phyloP scores from a whole-genome alignment of 2,888 invertebrate species.

The Auanema sp. region DNA sequence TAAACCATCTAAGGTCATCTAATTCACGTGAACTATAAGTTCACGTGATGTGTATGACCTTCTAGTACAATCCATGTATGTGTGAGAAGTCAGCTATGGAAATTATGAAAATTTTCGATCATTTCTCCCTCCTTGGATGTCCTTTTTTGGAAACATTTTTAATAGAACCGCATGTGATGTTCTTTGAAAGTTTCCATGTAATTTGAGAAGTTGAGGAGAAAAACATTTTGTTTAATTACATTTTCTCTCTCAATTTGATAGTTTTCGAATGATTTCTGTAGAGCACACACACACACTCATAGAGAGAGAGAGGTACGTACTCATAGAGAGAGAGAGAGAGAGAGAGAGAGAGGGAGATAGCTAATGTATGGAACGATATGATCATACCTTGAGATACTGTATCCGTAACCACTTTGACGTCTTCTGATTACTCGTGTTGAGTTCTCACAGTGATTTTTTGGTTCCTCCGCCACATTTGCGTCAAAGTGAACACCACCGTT shows the following conservation, averaged over 20 bases:
- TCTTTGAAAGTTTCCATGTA: background rate
- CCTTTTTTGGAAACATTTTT: background rate
- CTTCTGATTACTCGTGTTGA: constrained; percentile 43
- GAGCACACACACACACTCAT: too few relatives aligned
- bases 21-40: too few relatives aligned
- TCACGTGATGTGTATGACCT: too few relatives aligned
- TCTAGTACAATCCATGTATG: too few relatives aligned
- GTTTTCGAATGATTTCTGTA: background rate
- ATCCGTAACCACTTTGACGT: constrained; percentile 62
- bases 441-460: constrained; percentile 18
- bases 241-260: background rate
- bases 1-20: too few relatives aligned
- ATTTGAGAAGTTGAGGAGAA: background rate
- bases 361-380: too few relatives aligned
- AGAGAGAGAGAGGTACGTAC: too few relatives aligned
- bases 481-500: constrained; percentile 62
- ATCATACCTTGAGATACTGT: constrained; percentile 60
- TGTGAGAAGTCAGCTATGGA: too few relatives aligned
- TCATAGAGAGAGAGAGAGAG: too few relatives aligned
- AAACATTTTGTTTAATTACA: background rate
- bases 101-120: too few relatives aligned
- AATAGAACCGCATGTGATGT: background rate
- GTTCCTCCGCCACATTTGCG: constrained; percentile 32
- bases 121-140: background rate
- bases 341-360: too few relatives aligned